These are phyloP conservation scores for Heliconius ethilla DNA, from an alignment of 2,888 invertebrate genomes.

Conservation along the genomic window DNA sequence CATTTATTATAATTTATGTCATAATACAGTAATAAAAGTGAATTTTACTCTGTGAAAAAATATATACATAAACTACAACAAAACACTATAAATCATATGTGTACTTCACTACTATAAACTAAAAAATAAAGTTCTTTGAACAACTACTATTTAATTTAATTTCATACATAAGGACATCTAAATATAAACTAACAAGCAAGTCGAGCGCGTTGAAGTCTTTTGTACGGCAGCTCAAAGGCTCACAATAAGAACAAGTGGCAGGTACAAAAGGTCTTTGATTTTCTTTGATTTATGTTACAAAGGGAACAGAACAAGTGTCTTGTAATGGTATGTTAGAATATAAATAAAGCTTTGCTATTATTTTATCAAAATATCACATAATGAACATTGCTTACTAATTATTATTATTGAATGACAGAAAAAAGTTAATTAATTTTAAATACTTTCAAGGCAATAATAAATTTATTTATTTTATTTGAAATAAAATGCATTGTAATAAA, in stretches of 20 bases:
- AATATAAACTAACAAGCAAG: conserved; percentile 10
- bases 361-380: conserved; percentile 8
- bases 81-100: neutral
- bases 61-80: too few species aligned
- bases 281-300: conserved; percentile 20
- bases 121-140: neutral
- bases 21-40: too few species aligned
- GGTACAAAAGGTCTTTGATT: conserved; percentile 22
- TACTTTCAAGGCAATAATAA: too few species aligned
- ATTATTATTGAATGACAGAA: neutral
- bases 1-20: too few species aligned
- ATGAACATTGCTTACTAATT: neutral
- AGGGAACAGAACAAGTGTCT: conserved; percentile 9
- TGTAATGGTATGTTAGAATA: conserved; percentile 10
- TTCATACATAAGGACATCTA: conserved; percentile 3
- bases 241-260: conserved; percentile 19
- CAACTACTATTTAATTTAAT: neutral
- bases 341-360: neutral
- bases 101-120: neutral
- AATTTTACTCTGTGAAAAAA: too few species aligned
- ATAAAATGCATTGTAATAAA: neutral
- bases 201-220: conserved; percentile 40
- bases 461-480: neutral
- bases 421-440: too few species aligned
- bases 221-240: conserved; percentile 30